These are phyloP conservation scores for Eupristina koningsbergeri DNA, from an alignment of 1,140 invertebrate genomes.

Conservation along the genomic window DNA sequence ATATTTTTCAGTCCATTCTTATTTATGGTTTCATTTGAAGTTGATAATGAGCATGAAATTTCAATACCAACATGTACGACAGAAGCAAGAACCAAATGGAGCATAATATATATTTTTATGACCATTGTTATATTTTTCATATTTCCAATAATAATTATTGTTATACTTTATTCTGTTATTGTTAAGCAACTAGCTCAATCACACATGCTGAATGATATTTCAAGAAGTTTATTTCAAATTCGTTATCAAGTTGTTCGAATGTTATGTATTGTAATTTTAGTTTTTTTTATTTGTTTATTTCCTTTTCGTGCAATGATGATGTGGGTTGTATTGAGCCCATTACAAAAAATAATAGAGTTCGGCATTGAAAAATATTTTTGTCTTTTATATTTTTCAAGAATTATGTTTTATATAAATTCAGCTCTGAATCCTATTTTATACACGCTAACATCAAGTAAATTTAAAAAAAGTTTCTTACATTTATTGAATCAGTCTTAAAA, in stretches of 20 bases:
- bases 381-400: conserved; percentile 85
- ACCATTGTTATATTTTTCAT: conserved; percentile 83
- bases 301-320: conserved; percentile 88
- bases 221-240: conserved; percentile 78
- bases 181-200: conserved; percentile 81
- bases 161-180: conserved; percentile 85
- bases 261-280: conserved; percentile 86
- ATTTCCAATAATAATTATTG: conserved; percentile 82
- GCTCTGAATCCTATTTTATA: conserved; percentile 88
- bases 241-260: conserved; percentile 84
- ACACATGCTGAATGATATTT: conserved; percentile 75
- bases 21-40: conserved; percentile 73
- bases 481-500: conserved; percentile 6
- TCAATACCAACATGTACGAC: conserved; percentile 79
- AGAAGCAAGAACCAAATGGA: conserved; percentile 78
- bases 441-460: conserved; percentile 90
- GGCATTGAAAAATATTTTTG: conserved; percentile 84
- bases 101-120: conserved; percentile 81
- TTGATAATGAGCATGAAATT: conserved; percentile 73
- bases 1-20: conserved; percentile 74
- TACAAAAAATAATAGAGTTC: conserved; percentile 75
- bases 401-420: conserved; percentile 90
- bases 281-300: conserved; percentile 90
- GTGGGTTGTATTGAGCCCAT: conserved; percentile 82
- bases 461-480: conserved; percentile 73